These are phyloP conservation scores for Portunus trituberculatus DNA, from an alignment of 1,140 invertebrate genomes.

Conservation along the genomic window DNA sequence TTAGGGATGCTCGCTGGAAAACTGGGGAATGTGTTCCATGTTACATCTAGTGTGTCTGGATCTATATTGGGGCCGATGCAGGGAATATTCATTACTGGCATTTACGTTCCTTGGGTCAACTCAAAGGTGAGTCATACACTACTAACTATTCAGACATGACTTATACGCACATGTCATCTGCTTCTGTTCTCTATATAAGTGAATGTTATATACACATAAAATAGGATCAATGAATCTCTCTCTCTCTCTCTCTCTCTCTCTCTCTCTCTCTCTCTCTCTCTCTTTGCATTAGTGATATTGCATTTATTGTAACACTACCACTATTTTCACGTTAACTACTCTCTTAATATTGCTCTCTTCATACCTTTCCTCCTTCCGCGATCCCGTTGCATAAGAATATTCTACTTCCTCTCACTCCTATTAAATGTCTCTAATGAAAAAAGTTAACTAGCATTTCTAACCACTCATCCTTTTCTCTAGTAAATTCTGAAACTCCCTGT, in stretches of 20 bases:
- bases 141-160: background rate
- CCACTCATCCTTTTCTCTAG: too few relatives aligned
- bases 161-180: background rate
- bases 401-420: too few relatives aligned
- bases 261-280: conserved; percentile 7
- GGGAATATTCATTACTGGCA: conserved; percentile 39
- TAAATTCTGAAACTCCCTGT: too few relatives aligned
- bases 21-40: conserved; percentile 36
- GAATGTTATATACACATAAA: too few relatives aligned
- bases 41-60: background rate
- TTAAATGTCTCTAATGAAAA: too few relatives aligned
- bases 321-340: too few relatives aligned
- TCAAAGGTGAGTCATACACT: background rate
- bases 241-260: background rate
- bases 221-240: too few relatives aligned
- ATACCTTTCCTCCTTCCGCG: too few relatives aligned
- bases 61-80: conserved; percentile 4
- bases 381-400: too few relatives aligned
- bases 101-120: conserved; percentile 45
- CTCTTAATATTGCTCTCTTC: too few relatives aligned
- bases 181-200: background rate
- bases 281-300: background rate
- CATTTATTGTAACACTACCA: too few relatives aligned
- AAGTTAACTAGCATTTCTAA: too few relatives aligned
- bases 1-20: conserved; percentile 40